Percentiles rank a stretch among this genome's conserved stretches.
These are phyloP conservation scores for human DNA, from an alignment of 2,113 vertebrate species.

Conservation along the genomic window DNA sequence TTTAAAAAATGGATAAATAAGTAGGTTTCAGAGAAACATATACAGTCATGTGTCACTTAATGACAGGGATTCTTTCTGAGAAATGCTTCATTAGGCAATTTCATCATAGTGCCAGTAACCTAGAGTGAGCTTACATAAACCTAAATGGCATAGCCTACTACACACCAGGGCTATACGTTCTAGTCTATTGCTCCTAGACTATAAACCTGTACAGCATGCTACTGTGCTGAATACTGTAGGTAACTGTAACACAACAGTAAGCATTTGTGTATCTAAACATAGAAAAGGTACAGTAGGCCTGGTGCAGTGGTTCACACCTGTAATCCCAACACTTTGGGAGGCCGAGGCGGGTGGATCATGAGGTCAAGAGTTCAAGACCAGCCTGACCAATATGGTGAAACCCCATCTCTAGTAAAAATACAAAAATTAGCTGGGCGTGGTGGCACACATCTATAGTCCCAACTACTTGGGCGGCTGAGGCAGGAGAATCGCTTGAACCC, in stretches of 20 bases:
- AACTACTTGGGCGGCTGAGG: too few relatives aligned
- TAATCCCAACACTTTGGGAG: too few relatives aligned
- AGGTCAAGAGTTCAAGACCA: too few relatives aligned
- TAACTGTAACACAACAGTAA: not conserved
- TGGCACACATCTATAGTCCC: too few relatives aligned
- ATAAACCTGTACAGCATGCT: not conserved
- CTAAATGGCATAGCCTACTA: not conserved
- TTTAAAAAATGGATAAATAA: not conserved
- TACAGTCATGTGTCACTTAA: not conserved
- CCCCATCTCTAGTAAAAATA: too few relatives aligned
- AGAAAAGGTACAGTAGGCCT: not conserved
- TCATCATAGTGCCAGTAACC: not conserved
- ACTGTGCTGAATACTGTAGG: not conserved
- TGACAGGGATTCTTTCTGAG: not conserved
- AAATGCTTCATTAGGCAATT: not conserved
- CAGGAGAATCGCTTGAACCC: too few relatives aligned
- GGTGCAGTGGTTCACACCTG: fast-evolving
- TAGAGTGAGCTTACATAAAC: not conserved
- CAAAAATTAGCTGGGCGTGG: too few relatives aligned
- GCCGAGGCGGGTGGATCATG: too few relatives aligned
- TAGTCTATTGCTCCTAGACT: not conserved
- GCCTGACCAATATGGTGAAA: too few relatives aligned
- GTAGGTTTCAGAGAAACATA: not conserved
- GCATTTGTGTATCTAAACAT: not conserved
- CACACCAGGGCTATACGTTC: too few relatives aligned